Conservation (phyloP, 1,140 invertebrate genomes). For the Tetragnatha versicolor region DNA sequence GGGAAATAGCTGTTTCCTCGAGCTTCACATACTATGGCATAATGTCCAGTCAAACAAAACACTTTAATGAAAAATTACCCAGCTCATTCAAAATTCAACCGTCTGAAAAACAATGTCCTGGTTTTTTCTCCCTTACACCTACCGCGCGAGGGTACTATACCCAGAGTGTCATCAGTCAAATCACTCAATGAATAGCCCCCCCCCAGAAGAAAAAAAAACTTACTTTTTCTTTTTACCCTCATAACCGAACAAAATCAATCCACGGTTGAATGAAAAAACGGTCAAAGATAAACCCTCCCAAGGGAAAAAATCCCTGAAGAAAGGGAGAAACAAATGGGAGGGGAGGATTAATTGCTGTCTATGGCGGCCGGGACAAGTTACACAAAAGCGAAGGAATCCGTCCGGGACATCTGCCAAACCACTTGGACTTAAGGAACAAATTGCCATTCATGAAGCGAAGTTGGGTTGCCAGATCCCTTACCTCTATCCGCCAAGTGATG, state of each 20-base stretch:
- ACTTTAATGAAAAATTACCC: too few relatives aligned
- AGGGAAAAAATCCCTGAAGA: neutral
- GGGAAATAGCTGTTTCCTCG: too few relatives aligned
- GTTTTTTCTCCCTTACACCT: too few relatives aligned
- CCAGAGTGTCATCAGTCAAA: too few relatives aligned
- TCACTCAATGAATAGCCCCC: too few relatives aligned
- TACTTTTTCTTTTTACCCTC: neutral
- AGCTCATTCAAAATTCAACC: too few relatives aligned
- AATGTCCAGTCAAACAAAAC: too few relatives aligned
- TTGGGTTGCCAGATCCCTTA: neutral
- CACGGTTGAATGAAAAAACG: neutral
- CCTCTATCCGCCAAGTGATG: too few relatives aligned
- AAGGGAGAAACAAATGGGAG: neutral
- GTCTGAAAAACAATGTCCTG: too few relatives aligned
- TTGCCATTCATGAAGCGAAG: slow-evolving; percentile 16
- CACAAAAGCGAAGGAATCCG: slow-evolving; percentile 6
- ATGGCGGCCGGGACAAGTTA: slow-evolving; percentile 7
- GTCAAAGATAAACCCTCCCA: neutral
- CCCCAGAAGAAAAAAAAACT: neutral
- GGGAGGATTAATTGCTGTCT: slow-evolving; percentile 4
- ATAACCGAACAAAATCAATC: neutral
- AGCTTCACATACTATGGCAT: too few relatives aligned
- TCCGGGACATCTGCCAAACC: slow-evolving; percentile 15
- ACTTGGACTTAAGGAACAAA: slow-evolving; percentile 9
- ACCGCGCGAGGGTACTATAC: too few relatives aligned